A percentile compares a stretch with the other conserved stretches of the same genome.
Evolutionary conservation across 2,797 vertebrate genomes (phyloP).

Genomic region (Nothura maculosa): DNA sequence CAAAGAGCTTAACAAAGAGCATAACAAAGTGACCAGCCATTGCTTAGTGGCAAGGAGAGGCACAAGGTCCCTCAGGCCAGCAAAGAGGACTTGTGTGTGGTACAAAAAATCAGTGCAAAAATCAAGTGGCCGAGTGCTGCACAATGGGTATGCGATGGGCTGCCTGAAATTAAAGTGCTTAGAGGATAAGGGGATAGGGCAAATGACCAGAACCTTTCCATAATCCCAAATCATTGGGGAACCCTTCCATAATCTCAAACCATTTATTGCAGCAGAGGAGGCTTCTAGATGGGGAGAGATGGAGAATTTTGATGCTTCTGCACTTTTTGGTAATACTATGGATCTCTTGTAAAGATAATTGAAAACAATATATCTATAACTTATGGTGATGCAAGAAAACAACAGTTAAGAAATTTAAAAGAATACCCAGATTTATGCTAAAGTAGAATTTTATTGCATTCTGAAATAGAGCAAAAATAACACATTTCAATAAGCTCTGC

Average conservation of each 20-base stretch:
- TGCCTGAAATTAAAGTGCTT: neutral
- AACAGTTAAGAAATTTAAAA: neutral
- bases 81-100: neutral
- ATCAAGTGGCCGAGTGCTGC: neutral
- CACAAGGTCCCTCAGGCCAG: neutral
- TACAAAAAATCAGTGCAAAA: neutral
- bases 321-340: neutral
- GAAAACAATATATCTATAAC: slow-evolving; percentile 33
- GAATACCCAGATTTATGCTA: slow-evolving; percentile 32
- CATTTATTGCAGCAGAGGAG: neutral
- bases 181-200: neutral
- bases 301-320: slow-evolving; percentile 16
- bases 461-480: neutral
- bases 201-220: neutral
- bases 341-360: slow-evolving; percentile 33
- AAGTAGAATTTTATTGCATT: slow-evolving; percentile 6
- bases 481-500: neutral
- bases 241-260: neutral
- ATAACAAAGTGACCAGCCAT: neutral
- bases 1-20: neutral
- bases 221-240: neutral
- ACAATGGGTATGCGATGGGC: fast-evolving
- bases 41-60: neutral
- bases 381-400: neutral
- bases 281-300: neutral